Evolutionary conservation across 2,888 invertebrate genomes (phyloP), one percentile per base, ranked within the genome.

Genomic region (Oligia latruncula): DNA sequence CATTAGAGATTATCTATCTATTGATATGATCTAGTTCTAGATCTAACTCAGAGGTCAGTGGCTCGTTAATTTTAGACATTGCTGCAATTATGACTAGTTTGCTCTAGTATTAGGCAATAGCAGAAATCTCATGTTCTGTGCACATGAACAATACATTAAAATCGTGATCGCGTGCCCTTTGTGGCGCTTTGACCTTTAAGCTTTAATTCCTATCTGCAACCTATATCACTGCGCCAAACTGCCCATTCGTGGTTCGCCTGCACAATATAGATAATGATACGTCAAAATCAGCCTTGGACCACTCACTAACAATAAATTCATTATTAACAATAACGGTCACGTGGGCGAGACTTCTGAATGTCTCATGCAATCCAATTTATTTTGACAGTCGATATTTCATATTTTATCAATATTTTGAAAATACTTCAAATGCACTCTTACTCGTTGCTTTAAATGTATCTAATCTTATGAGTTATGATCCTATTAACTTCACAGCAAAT

Each of bases 101-200:
- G 81, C 71, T 84, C 71, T 35, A 76, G 76, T 83, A 87, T 89
- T 82, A 75, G 17, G 83, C 84, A 90, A 90, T 72, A 75, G 55
- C 73, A 78, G 75, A 76, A 75, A 73, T 84, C 70, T 70, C 60
- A 87, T 87, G 78, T 89, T 82, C 78, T 64, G 60, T 80, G 83
- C 89, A 87, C 90, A 90, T 88, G 88, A 91, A 92, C 91, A 90
- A 92, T 91, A 81, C 88, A 84, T 88, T 86, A 77, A 90, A 92
- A 87, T 93, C 94, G 93, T 94, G 94, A 90, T 78, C 89, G 87
- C 91, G 88, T 92, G 93, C 95, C 94, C 94, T 95, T 94, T 92
- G 86, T 86, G 78, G 89, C 87, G 85, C 83, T 85, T 83, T 92
- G 93, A 92, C 94, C 94, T 95, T 93, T 95, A 88, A 90, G 88